phyloP scores from a whole-genome alignment of 1,140 invertebrate species.

The Drosophila virilis region DNA sequence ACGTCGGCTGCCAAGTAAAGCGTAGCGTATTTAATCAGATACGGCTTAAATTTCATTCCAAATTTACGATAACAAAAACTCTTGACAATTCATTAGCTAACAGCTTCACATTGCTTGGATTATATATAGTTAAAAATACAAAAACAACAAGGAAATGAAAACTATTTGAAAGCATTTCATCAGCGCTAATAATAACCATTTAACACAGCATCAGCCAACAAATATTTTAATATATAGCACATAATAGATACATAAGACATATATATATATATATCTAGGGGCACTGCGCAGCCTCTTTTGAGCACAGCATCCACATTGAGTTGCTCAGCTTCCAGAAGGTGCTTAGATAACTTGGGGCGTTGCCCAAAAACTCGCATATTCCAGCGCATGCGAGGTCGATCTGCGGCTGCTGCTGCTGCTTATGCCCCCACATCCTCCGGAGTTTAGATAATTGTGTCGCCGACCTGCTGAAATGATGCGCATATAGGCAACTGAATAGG shows the following conservation, averaged over 20 bases:
- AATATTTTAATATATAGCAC: conserved; percentile 26
- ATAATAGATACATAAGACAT: conserved; percentile 11
- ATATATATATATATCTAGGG: background rate
- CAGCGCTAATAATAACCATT: conserved; percentile 50
- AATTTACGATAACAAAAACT: background rate
- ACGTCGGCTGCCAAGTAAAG: conserved; percentile 28
- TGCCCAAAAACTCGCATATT: conserved; percentile 39
- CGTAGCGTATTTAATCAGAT: conserved; percentile 45
- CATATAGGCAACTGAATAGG: background rate
- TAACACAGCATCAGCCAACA: conserved; percentile 11
- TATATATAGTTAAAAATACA: background rate
- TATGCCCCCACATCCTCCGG: background rate
- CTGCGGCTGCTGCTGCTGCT: background rate
- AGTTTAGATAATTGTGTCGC: conserved; percentile 59
- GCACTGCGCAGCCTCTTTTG: conserved; percentile 59
- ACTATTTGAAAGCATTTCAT: conserved; percentile 41
- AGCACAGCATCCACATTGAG: conserved; percentile 37
- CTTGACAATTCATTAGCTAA: conserved; percentile 59
- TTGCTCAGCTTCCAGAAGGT: conserved; percentile 50
- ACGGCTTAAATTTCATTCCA: conserved; percentile 48
- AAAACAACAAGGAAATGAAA: conserved; percentile 28
- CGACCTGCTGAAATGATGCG: background rate
- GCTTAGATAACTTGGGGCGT: conserved; percentile 62
- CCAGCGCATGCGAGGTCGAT: conserved; percentile 38
- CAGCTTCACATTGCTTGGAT: conserved; percentile 21